Evolutionary conservation across 1,140 invertebrate genomes (phyloP), one percentile per base, ranked within the genome.

Genomic region (Sycobia sp.): DNA sequence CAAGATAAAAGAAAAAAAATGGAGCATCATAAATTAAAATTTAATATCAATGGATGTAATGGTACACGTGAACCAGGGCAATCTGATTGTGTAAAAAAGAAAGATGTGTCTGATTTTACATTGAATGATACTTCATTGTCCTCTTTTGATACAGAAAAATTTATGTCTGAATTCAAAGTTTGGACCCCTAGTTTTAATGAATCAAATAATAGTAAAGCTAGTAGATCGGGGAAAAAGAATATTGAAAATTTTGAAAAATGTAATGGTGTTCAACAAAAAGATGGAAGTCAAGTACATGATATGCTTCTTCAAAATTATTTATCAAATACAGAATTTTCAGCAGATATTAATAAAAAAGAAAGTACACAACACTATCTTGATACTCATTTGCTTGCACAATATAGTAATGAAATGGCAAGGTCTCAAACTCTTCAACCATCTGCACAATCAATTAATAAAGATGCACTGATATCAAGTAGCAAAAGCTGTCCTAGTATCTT

Each of bases 121-220:
- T 49, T 76, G 9, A 70, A 73, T 13, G 69, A 68, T 18, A 65
- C 70, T 61, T 71, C 72, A 4, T 69, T 69, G 7, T 68, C 69
- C 7, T 64, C 69, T 22, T 64, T 70, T n/a, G 71, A 76, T 47
- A 67, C 71, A 38, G 71, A 77, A 11, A 77, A 71, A 66, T 68
- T 78, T 32, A 71, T 75, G 27, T 64, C 67, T 8, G 70, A 71
- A 7, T 75, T 74, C 32, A 79, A 77, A 61, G 39, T 56, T 0
- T 76, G 75, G 73, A 69, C 70, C 29, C 67, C 65, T 22, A 66
- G 16, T 14, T 27, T 44, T 22, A 4, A 58, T 36, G 47, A 53
- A 20, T 14, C 36, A 3, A 53, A 22, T 22, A 16, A 46, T 22
- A 59, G 49, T 47, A 59, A 59, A 54, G 38, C 53, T 20, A 54